Percentiles rank a stretch among this genome's conserved stretches.
Evolutionary conservation across 2,113 vertebrate genomes (phyloP).

Genomic region (Sterrhoptilus dennistouni): DNA sequence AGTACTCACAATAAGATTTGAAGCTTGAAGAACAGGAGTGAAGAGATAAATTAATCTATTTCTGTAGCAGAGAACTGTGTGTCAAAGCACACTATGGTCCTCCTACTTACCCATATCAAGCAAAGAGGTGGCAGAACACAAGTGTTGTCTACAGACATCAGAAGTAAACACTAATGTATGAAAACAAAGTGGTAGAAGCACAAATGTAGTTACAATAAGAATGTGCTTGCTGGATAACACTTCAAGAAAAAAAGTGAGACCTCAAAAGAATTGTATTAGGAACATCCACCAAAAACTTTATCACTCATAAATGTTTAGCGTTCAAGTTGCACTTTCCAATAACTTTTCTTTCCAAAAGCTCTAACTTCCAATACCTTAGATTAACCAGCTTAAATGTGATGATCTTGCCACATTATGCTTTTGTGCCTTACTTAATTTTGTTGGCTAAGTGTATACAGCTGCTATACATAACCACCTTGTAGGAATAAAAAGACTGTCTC

Average conservation of each 20-base stretch:
- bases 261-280: neutral
- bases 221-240: neutral
- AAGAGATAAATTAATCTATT: neutral
- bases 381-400: neutral
- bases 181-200: neutral
- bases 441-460: neutral
- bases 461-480: accelerated
- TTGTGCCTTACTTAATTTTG: neutral
- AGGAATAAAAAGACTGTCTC: neutral
- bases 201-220: neutral
- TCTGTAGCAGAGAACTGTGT: neutral
- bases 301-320: neutral
- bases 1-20: neutral
- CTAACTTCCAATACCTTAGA: neutral
- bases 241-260: neutral
- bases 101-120: neutral
- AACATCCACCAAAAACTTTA: neutral
- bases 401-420: neutral
- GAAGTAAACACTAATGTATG: neutral
- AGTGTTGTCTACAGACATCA: neutral
- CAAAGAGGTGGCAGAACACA: neutral
- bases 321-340: neutral
- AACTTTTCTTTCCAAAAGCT: neutral
- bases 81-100: neutral
- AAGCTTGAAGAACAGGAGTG: neutral